Evolutionary conservation across 2,888 invertebrate genomes (phyloP), one percentile per base, ranked within the genome.

Genomic region (Peribatodes rhomboidaria): DNA sequence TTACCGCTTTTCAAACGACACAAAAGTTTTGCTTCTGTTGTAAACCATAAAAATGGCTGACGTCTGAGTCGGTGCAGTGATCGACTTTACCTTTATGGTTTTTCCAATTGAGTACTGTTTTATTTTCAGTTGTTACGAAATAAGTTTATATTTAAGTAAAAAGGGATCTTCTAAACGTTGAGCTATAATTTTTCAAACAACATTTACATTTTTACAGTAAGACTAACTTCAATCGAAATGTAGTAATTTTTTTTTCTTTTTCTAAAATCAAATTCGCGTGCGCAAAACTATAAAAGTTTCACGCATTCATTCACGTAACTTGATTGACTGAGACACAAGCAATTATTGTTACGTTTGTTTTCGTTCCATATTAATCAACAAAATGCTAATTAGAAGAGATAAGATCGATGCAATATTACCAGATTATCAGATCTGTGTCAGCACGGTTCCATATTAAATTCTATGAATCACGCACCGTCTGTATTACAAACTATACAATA

Each of bases 381-480:
- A 55, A 63, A 58, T 41, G 41, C 35, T 53, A 42, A 64, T 79
- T 69, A 76, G 59, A 53, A 65, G 66, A 69, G 76, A 77, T 80
- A 76, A 70, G 76, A 81, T 81, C 78, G 77, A 73, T 81, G 75
- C 73, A 75, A 78, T 78, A 77, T 83, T 78, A 74, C 64, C 71
- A 70, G 73, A 78, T 80, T 82, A 82, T 81, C 77, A 75, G 63
- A 81, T n/a, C n/a, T n/a, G n/a, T 75, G 79, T 82, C 79, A 75
- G 58, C 73, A 74, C 75, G 69, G 68, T 70, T 76, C 79, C 75
- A 76, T 75, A 79, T 81, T 75, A 78, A 81, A 79, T 79, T 83
- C 81, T 83, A 82, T 80, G 81, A 85, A 90, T 86, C 88, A 89
- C 88, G 89, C 69, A 71, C 69, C 70, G 65, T 76, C 69, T 67